Conservation (phyloP, 2,797 vertebrate genomes). For the Rhyacichthys aspro region DNA sequence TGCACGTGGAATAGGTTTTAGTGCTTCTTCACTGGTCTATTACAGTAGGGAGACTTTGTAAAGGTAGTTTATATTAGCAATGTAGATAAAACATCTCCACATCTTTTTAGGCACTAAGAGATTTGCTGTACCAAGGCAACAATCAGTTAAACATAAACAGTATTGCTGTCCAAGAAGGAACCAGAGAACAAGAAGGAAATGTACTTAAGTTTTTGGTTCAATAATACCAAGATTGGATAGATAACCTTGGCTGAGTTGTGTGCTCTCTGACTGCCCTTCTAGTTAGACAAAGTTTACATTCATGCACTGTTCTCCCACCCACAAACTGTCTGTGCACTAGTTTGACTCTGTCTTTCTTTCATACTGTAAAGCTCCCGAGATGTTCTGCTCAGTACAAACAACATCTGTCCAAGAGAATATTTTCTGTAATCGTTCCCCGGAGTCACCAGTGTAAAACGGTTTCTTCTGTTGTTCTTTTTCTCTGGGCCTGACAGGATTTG, state of each 20-base stretch:
- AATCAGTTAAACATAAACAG: too few relatives aligned
- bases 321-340: conserved; percentile 24
- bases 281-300: conserved; percentile 44
- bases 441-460: conserved; percentile 29
- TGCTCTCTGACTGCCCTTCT: conserved; percentile 17
- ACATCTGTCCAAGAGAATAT: conserved; percentile 73
- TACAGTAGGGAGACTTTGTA: neutral
- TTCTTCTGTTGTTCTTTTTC: conserved; percentile 22
- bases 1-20: neutral
- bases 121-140: too few relatives aligned
- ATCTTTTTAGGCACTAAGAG: too few relatives aligned
- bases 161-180: too few relatives aligned
- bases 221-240: too few relatives aligned
- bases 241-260: too few relatives aligned
- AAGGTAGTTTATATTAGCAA: neutral
- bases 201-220: too few relatives aligned
- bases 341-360: conserved; percentile 33
- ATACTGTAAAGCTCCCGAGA: conserved; percentile 66
- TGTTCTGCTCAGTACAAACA: conserved; percentile 55
- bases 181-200: too few relatives aligned
- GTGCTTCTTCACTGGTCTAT: too few relatives aligned
- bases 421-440: conserved; percentile 65
- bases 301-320: conserved; percentile 17
- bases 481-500: conserved; percentile 35
- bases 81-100: too few relatives aligned